Percentiles rank a stretch among this genome's conserved stretches.
Conservation (phyloP, 2,113 vertebrate species). For the Ophiodon elongatus region DNA sequence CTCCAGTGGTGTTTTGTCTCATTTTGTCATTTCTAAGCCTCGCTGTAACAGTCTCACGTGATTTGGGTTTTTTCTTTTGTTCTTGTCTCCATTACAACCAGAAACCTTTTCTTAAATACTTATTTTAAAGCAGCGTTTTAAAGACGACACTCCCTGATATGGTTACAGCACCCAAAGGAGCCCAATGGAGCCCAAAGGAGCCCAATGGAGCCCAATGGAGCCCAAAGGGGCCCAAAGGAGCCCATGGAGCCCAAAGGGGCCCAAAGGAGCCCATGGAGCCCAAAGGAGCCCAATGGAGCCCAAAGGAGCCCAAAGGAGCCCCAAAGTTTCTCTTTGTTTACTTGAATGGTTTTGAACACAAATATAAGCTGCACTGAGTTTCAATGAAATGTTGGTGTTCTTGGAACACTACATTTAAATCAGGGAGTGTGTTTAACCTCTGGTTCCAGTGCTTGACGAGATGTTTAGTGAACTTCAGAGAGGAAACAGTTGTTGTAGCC, state of each 20-base stretch:
- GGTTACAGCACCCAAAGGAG: background rate
- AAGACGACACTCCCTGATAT: background rate
- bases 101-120: background rate
- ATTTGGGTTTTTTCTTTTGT: background rate
- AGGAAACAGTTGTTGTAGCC: slow-evolving; percentile 10
- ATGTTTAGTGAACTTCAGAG: background rate
- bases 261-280: too few relatives aligned
- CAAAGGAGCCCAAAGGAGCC: too few relatives aligned
- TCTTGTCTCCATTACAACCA: too few relatives aligned
- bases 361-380: background rate
- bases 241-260: too few relatives aligned
- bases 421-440: background rate
- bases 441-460: background rate
- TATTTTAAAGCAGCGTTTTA: background rate
- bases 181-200: background rate
- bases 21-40: background rate
- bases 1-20: background rate
- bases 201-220: too few relatives aligned
- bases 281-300: background rate
- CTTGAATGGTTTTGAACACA: background rate
- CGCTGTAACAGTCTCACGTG: background rate
- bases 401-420: background rate
- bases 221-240: too few relatives aligned
- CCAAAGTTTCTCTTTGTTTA: background rate
- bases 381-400: background rate